A percentile compares a stretch with the other conserved stretches of the same genome.
These are phyloP conservation scores for Caenorhabditis wallacei DNA, from an alignment of 2,888 invertebrate genomes.

Conservation along the genomic window DNA sequence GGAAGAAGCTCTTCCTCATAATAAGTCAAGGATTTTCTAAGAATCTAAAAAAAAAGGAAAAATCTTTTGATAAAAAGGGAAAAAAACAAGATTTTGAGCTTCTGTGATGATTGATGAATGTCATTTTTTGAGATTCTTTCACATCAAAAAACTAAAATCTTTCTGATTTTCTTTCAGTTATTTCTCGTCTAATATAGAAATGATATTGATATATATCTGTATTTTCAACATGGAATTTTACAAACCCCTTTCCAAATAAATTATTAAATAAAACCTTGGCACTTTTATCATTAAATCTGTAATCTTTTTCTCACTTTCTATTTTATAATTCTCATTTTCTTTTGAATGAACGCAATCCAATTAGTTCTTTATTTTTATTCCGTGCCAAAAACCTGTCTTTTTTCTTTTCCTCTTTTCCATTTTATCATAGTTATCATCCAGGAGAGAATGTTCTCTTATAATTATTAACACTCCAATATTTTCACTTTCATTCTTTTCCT, in stretches of 20 bases:
- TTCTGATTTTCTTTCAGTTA: constrained; percentile 11
- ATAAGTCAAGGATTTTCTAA: constrained; percentile 11
- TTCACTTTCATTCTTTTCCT: constrained; percentile 34
- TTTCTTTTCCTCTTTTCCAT: constrained; percentile 9
- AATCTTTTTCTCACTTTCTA: constrained; percentile 21
- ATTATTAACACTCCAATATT: constrained; percentile 42
- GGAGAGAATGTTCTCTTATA: constrained; percentile 35
- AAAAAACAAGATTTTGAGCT: constrained; percentile 38
- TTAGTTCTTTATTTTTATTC: constrained; percentile 28
- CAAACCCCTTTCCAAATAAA: not conserved
- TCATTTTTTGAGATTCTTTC: constrained; percentile 25
- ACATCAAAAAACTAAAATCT: constrained; percentile 12
- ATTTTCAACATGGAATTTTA: too few species aligned
- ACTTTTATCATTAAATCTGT: constrained; percentile 10
- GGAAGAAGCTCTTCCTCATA: not conserved
- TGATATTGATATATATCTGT: too few species aligned
- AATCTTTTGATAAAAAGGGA: constrained; percentile 13
- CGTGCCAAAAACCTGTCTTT: constrained; percentile 52
- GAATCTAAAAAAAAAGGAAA: constrained; percentile 32
- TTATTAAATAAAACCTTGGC: constrained; percentile 12
- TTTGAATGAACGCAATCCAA: constrained; percentile 48
- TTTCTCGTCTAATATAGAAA: not conserved
- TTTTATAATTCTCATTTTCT: constrained; percentile 30
- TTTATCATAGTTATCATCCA: constrained; percentile 49
- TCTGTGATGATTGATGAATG: constrained; percentile 49